Percentiles rank a stretch among this genome's conserved stretches.
Evolutionary conservation across 2,888 invertebrate genomes (phyloP).

Genomic region (Lathronympha strigana): DNA sequence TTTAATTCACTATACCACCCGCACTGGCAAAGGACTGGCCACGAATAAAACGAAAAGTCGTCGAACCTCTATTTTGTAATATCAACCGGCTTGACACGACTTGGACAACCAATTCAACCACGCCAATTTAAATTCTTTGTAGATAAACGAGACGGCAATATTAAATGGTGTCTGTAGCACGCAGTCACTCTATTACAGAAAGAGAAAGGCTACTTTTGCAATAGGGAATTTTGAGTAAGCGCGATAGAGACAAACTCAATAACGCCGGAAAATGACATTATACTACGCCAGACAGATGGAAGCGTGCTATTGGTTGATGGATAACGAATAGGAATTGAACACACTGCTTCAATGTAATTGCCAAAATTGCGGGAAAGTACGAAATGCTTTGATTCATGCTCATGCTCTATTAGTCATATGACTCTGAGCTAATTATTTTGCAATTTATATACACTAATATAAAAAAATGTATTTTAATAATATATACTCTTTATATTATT

Average conservation of each 20-base stretch:
- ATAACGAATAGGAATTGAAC: slow-evolving; percentile 78
- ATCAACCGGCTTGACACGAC: slow-evolving; percentile 62
- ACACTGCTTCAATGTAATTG: slow-evolving; percentile 64
- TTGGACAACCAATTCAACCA: slow-evolving; percentile 55
- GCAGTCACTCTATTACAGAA: slow-evolving; percentile 60
- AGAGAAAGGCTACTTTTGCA: slow-evolving; percentile 57
- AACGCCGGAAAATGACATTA: slow-evolving; percentile 60
- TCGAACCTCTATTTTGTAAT: slow-evolving; percentile 73
- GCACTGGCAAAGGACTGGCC: slow-evolving; percentile 71
- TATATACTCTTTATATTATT: too few relatives aligned
- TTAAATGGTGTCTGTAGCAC: slow-evolving; percentile 54
- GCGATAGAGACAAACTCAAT: slow-evolving; percentile 58
- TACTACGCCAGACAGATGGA: slow-evolving; percentile 88
- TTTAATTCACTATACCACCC: slow-evolving; percentile 73
- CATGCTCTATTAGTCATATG: not conserved
- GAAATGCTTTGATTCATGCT: not conserved
- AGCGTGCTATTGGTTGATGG: slow-evolving; percentile 82
- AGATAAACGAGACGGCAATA: slow-evolving; percentile 57
- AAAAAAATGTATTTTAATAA: not conserved
- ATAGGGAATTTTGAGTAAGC: slow-evolving; percentile 50
- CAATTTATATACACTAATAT: not conserved
- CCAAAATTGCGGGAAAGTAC: slow-evolving; percentile 47
- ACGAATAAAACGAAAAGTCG: slow-evolving; percentile 79
- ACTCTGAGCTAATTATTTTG: not conserved
- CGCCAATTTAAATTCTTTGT: slow-evolving; percentile 45